A percentile compares a stretch with the other conserved stretches of the same genome.
Evolutionary conservation across 1,140 invertebrate species (phyloP).

Genomic region (Drosophila kurseongensis): DNA sequence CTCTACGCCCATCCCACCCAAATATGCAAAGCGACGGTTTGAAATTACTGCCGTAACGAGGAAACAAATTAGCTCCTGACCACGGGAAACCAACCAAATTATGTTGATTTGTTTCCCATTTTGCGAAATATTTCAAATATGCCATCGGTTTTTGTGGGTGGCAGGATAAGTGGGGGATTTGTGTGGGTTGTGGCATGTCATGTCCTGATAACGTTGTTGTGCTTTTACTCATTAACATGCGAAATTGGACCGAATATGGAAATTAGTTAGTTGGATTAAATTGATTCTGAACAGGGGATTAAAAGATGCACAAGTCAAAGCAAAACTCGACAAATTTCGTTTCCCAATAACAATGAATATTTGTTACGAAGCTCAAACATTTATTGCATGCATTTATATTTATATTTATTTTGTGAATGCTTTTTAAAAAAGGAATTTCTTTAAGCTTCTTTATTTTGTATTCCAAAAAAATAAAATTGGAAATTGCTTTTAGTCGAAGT

Average conservation of each 20-base stretch:
- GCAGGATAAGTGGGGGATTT: not conserved
- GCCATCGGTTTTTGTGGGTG: slow-evolving; percentile 14
- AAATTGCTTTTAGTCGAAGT: not conserved
- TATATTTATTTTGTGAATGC: no score
- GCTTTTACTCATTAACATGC: slow-evolving; percentile 40
- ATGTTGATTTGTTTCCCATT: slow-evolving; percentile 71
- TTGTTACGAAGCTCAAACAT: no score
- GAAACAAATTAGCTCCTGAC: slow-evolving; percentile 54
- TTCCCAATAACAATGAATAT: not conserved
- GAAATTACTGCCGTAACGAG: slow-evolving; percentile 18
- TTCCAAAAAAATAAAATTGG: not conserved
- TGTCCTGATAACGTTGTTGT: slow-evolving; percentile 28
- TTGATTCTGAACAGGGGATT: slow-evolving; percentile 20
- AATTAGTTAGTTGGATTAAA: slow-evolving; percentile 18
- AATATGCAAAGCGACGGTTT: slow-evolving; percentile 17
- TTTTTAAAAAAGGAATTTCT: no score
- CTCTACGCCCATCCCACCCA: not conserved
- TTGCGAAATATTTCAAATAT: slow-evolving; percentile 45
- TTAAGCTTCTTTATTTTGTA: no score
- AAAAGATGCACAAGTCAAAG: slow-evolving; percentile 6
- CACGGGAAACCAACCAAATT: slow-evolving; percentile 43
- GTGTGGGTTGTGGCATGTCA: slow-evolving; percentile 16
- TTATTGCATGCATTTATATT: no score
- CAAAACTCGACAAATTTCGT: not conserved
- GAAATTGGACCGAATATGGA: slow-evolving; percentile 5